Conservation (phyloP, 37 sponge, comb jelly and placozoan species). For the Cliona cf. orientalis region DNA sequence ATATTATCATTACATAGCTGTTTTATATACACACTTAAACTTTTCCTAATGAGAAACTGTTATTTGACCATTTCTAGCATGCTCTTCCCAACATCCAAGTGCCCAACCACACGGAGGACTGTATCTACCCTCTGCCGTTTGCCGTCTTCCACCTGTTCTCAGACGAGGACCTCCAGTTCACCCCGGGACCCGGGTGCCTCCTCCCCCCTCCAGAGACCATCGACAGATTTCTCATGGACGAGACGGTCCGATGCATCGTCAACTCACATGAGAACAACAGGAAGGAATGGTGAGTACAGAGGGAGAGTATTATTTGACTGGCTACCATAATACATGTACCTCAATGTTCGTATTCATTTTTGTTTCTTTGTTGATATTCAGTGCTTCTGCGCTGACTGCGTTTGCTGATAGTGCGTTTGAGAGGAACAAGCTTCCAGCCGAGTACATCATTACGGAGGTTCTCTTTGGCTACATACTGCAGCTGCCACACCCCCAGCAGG, state of each 20-base stretch:
- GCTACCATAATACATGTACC: neutral
- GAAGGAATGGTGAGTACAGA: conserved; percentile 77
- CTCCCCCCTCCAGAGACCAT: conserved; percentile 81
- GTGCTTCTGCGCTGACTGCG: conserved; percentile 27
- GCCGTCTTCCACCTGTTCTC: conserved; percentile 82
- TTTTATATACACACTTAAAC: neutral
- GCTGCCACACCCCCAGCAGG: conserved; percentile 79
- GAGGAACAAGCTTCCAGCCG: conserved; percentile 4
- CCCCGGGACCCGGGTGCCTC: conserved; percentile 16
- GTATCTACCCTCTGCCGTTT: conserved; percentile 81
- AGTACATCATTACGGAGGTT: conserved; percentile 61
- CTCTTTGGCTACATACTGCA: conserved; percentile 76
- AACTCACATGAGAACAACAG: conserved; percentile 67
- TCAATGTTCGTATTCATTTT: neutral
- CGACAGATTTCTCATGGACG: conserved; percentile 86
- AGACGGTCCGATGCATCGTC: conserved; percentile 57
- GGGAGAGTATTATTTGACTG: no score
- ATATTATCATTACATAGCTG: no score
- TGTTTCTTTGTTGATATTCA: neutral
- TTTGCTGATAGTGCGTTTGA: conserved; percentile 25
- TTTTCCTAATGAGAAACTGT: neutral
- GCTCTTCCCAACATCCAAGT: conserved; percentile 68
- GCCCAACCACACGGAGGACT: conserved; percentile 78
- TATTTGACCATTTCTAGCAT: conserved; percentile 72
- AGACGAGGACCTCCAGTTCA: conserved; percentile 57